A percentile compares a stretch with the other conserved stretches of the same genome.
phyloP scores from a whole-genome alignment of 2,888 invertebrate species.

The Gerosis bhagava region DNA sequence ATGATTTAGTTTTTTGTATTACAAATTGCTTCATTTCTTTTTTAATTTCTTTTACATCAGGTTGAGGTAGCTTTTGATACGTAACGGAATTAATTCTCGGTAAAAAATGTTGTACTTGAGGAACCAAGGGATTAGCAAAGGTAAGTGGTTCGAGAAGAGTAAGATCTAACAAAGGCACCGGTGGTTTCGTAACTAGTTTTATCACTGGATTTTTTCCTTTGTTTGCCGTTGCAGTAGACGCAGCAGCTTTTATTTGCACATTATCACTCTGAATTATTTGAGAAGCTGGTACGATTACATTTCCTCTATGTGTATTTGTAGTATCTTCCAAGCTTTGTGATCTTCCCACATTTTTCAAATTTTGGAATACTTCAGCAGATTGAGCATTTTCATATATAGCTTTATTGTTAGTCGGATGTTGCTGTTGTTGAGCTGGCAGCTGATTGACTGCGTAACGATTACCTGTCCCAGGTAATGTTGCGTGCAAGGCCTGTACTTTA shows the following conservation, averaged over 20 bases:
- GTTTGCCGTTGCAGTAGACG: slow-evolving; percentile 52
- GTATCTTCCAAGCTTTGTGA: slow-evolving; percentile 6
- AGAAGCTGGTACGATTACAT: slow-evolving; percentile 13
- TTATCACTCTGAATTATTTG: slow-evolving; percentile 35
- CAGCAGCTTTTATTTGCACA: slow-evolving; percentile 29
- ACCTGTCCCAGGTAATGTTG: slow-evolving; percentile 43
- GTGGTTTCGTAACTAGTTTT: slow-evolving; percentile 59
- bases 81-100: slow-evolving; percentile 63
- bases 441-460: slow-evolving; percentile 47
- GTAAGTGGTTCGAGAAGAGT: slow-evolving; percentile 68
- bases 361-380: slow-evolving; percentile 38
- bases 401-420: slow-evolving; percentile 26
- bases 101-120: slow-evolving; percentile 74
- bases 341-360: slow-evolving; percentile 16
- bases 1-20: slow-evolving; percentile 54
- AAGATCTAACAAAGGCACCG: slow-evolving; percentile 62
- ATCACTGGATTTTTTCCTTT: slow-evolving; percentile 63
- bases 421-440: slow-evolving; percentile 50
- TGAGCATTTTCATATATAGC: slow-evolving; percentile 48
- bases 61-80: slow-evolving; percentile 54
- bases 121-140: slow-evolving; percentile 71
- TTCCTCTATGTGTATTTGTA: not conserved
- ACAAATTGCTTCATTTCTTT: slow-evolving; percentile 56
- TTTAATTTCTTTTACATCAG: slow-evolving; percentile 45
- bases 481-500: slow-evolving; percentile 48